These are phyloP conservation scores for Garrulus glandarius DNA, from an alignment of 2,797 vertebrate genomes.

Conservation along the genomic window DNA sequence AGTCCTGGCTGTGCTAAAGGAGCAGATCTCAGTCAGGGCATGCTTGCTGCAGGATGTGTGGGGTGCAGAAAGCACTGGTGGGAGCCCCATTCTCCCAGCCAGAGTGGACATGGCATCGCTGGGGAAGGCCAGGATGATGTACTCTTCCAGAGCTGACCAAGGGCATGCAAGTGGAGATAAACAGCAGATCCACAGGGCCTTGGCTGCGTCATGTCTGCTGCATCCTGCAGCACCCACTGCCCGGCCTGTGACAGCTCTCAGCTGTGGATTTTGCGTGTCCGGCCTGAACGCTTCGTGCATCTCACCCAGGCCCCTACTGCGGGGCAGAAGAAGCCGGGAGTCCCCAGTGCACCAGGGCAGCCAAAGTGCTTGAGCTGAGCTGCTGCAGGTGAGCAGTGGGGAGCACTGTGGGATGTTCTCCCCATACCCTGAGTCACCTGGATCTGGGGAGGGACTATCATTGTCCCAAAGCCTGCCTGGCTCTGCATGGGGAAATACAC, in stretches of 20 bases:
- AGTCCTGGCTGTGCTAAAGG: neutral
- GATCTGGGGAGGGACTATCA: neutral
- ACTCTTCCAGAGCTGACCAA: neutral
- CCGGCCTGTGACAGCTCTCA: neutral
- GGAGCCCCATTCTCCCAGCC: neutral
- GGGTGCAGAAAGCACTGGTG: neutral
- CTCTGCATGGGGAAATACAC: accelerated
- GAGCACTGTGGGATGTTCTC: neutral
- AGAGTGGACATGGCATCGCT: neutral
- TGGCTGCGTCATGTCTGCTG: neutral
- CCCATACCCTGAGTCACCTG: neutral
- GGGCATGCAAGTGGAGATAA: neutral
- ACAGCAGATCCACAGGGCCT: neutral
- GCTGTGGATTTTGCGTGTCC: neutral
- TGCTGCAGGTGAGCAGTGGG: neutral
- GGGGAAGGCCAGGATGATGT: neutral
- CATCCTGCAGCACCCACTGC: neutral
- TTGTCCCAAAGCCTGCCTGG: neutral
- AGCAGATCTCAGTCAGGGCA: neutral
- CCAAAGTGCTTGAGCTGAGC: neutral
- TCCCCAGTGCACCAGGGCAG: neutral
- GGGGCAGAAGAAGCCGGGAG: neutral
- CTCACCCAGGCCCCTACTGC: neutral
- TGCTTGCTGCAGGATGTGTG: neutral
- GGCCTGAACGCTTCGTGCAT: neutral